These are phyloP conservation scores for Tipula lateralis DNA, from an alignment of 2,888 invertebrate genomes.

Conservation along the genomic window DNA sequence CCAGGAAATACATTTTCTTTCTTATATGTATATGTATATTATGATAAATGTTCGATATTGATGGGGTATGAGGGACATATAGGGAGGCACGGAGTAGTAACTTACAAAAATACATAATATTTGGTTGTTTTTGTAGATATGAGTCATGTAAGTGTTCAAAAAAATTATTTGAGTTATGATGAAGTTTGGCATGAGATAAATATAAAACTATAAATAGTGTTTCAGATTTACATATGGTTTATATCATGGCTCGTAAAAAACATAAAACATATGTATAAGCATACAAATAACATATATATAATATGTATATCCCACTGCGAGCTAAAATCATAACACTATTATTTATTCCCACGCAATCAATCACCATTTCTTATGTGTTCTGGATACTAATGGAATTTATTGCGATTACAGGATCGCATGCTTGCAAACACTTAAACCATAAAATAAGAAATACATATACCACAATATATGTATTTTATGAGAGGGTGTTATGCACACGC, in stretches of 20 bases:
- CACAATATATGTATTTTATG: neutral
- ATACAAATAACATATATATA: neutral
- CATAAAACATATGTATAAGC: neutral
- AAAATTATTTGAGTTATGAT: neutral
- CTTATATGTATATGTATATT: neutral
- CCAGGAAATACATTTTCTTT: neutral
- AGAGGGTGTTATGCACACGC: neutral
- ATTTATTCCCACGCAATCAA: slow-evolving; percentile 4
- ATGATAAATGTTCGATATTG: neutral
- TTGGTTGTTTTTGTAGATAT: neutral
- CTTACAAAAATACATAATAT: neutral
- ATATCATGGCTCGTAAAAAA: neutral
- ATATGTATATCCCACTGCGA: neutral
- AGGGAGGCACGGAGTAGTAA: neutral
- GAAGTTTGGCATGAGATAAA: neutral
- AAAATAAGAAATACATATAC: neutral
- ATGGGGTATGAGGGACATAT: neutral
- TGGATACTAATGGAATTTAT: neutral
- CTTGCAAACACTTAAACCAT: neutral
- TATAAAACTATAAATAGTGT: neutral
- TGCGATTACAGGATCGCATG: neutral
- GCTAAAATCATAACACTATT: neutral
- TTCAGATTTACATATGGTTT: slow-evolving; percentile 1
- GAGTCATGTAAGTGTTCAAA: neutral
- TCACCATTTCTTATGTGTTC: neutral